Percentiles rank a stretch among this genome's conserved stretches.
phyloP scores from a whole-genome alignment of 2,797 vertebrate species.

The Orientallactaga sibirica region DNA sequence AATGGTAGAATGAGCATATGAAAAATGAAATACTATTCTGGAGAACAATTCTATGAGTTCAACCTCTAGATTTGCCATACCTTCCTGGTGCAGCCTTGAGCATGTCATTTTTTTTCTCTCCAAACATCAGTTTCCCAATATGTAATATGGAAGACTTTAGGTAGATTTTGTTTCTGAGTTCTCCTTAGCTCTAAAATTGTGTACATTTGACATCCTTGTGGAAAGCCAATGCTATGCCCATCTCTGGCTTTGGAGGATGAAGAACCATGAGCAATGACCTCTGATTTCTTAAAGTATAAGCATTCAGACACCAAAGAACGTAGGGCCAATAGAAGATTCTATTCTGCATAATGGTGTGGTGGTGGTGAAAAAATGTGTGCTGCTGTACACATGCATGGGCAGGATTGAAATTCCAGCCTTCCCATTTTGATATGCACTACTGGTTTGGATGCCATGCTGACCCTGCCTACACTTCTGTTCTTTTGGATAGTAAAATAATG shows the following conservation, averaged over 20 bases:
- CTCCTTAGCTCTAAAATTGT: not conserved
- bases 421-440: not conserved
- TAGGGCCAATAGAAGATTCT: not conserved
- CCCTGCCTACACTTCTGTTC: not conserved
- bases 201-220: not conserved
- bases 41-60: not conserved
- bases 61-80: not conserved
- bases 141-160: not conserved
- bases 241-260: not conserved
- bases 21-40: not conserved
- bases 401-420: not conserved
- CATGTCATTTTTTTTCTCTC: not conserved
- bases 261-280: not conserved
- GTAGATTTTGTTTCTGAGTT: not conserved
- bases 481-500: not conserved
- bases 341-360: not conserved
- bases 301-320: not conserved
- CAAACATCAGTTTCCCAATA: not conserved
- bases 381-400: not conserved
- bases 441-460: not conserved
- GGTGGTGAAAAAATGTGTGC: too few relatives aligned
- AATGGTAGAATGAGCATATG: not conserved
- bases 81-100: not conserved
- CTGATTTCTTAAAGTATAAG: not conserved
- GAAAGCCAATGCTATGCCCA: not conserved